These are phyloP conservation scores for Pyrocephalus nanus DNA, from an alignment of 2,797 vertebrate species.

Conservation along the genomic window DNA sequence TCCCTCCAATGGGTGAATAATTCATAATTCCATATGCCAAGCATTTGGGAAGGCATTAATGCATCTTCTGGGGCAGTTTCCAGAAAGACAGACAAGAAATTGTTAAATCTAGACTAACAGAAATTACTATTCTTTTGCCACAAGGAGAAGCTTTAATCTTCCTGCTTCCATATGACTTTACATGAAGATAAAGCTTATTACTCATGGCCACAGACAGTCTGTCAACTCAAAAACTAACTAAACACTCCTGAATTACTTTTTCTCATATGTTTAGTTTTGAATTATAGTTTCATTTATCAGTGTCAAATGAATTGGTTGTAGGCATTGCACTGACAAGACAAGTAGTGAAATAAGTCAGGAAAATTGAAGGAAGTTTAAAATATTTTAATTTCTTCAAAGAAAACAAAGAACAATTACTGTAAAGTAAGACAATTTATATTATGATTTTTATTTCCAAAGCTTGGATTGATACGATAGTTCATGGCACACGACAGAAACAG, in stretches of 20 bases:
- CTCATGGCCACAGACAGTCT: not conserved
- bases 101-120: not conserved
- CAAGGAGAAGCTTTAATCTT: not conserved
- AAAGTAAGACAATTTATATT: not conserved
- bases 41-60: not conserved
- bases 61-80: not conserved
- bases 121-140: not conserved
- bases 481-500: not conserved
- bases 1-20: conserved; percentile 18
- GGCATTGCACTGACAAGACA: not conserved
- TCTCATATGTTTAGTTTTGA: not conserved
- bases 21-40: conserved; percentile 17
- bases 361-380: not conserved
- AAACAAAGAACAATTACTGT: not conserved
- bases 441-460: conserved; percentile 52
- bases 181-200: not conserved
- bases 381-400: not conserved
- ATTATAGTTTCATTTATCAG: not conserved
- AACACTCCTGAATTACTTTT: not conserved
- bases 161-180: not conserved
- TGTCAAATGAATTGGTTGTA: not conserved
- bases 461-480: not conserved
- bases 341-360: not conserved
- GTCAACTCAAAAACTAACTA: not conserved
- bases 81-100: not conserved